phyloP scores from a whole-genome alignment of 1,140 invertebrate genomes.

The Hestina assimilis region DNA sequence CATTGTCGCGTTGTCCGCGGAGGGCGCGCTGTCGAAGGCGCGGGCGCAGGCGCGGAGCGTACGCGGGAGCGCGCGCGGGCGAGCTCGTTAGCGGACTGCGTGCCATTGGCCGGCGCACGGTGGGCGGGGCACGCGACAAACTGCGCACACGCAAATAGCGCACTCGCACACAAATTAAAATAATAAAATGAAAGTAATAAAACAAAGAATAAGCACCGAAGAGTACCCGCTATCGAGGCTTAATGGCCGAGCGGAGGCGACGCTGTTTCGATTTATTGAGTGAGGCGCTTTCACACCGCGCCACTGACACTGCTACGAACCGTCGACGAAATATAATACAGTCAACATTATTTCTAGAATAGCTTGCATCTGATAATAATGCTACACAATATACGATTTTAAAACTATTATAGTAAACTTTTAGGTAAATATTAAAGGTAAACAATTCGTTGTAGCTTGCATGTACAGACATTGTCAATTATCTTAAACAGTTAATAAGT shows the following conservation, averaged over 20 bases:
- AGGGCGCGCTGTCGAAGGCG: slow-evolving; percentile 22
- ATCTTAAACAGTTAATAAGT: too few relatives aligned
- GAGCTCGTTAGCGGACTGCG: slow-evolving; percentile 46
- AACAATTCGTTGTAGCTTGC: too few relatives aligned
- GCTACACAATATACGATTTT: too few relatives aligned
- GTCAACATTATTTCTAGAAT: neutral
- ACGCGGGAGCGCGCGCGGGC: slow-evolving; percentile 32
- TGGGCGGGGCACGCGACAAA: slow-evolving; percentile 73
- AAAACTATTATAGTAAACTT: too few relatives aligned
- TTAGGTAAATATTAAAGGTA: neutral
- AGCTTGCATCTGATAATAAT: neutral
- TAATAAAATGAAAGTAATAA: slow-evolving; percentile 77
- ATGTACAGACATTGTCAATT: too few relatives aligned
- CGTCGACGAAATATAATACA: neutral
- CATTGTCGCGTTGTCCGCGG: slow-evolving; percentile 54
- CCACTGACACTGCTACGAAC: slow-evolving; percentile 2
- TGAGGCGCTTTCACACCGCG: slow-evolving; percentile 31
- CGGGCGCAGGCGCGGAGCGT: slow-evolving; percentile 28
- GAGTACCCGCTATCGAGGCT: slow-evolving; percentile 67
- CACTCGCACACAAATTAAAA: slow-evolving; percentile 75
- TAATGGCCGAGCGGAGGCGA: slow-evolving; percentile 71
- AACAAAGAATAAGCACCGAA: slow-evolving; percentile 66
- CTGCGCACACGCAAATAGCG: slow-evolving; percentile 75
- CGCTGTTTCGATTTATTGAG: slow-evolving; percentile 67
- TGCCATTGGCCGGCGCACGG: slow-evolving; percentile 60